phyloP scores from a whole-genome alignment of 2,888 invertebrate species.

The Pinctada fucata region DNA sequence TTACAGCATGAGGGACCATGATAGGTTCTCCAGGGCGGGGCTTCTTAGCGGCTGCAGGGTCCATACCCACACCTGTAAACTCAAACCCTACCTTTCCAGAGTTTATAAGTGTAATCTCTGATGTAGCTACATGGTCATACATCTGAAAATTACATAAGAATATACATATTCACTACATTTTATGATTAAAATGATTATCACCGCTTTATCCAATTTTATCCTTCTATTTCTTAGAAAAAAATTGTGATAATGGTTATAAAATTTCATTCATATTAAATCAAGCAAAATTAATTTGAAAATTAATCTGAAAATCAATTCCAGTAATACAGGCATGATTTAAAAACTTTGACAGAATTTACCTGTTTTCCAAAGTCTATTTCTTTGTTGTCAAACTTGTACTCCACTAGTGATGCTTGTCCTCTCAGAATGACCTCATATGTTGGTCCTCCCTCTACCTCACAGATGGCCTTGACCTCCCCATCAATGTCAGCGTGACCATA shows the following conservation, averaged over 20 bases:
- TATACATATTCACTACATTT: no score
- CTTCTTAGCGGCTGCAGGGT: slow-evolving; percentile 65
- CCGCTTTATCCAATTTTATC: no score
- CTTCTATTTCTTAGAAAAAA: no score
- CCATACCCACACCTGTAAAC: slow-evolving; percentile 72
- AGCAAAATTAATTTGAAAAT: no score
- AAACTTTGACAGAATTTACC: slow-evolving; percentile 48
- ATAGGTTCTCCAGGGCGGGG: slow-evolving; percentile 72
- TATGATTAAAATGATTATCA: no score
- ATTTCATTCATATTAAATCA: no score
- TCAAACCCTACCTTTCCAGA: slow-evolving; percentile 76
- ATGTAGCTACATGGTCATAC: slow-evolving; percentile 73
- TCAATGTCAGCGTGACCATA: slow-evolving; percentile 76
- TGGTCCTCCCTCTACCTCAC: slow-evolving; percentile 77
- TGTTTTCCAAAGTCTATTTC: slow-evolving; percentile 76
- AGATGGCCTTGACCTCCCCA: slow-evolving; percentile 74
- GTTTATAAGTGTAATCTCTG: slow-evolving; percentile 73
- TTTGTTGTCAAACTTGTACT: slow-evolving; percentile 73
- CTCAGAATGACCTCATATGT: slow-evolving; percentile 74
- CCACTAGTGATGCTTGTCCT: slow-evolving; percentile 75
- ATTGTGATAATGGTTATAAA: no score
- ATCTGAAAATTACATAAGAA: slow-evolving; percentile 56
- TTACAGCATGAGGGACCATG: slow-evolving; percentile 74
- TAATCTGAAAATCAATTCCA: no score
- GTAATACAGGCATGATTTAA: no score